phyloP scores from a whole-genome alignment of 2,797 vertebrate species.

The Cheirogaleus major region DNA sequence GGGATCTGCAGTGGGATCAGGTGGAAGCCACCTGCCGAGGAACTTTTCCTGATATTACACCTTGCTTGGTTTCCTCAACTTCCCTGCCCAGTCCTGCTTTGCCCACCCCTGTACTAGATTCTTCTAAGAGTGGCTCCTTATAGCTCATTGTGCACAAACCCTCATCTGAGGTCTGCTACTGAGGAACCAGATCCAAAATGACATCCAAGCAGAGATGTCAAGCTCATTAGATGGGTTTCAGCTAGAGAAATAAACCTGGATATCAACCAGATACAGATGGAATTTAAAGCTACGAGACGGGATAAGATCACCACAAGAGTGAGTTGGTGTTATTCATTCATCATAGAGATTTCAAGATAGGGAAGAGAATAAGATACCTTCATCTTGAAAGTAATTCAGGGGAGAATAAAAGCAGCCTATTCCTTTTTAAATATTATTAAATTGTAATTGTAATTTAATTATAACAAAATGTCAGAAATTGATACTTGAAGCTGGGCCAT shows the following conservation, averaged over 20 bases:
- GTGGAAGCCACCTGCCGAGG: background rate
- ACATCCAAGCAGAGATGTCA: background rate
- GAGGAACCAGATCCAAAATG: background rate
- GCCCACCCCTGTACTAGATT: background rate
- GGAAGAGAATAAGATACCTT: background rate
- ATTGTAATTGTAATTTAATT: background rate
- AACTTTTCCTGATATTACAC: background rate
- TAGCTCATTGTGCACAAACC: background rate
- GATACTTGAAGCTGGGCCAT: background rate
- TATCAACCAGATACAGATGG: background rate
- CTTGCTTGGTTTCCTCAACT: background rate
- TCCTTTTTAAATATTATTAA: background rate
- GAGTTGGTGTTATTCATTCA: background rate
- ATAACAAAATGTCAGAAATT: background rate
- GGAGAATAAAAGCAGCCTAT: background rate
- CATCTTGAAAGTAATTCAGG: background rate
- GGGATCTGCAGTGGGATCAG: background rate
- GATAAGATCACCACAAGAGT: background rate
- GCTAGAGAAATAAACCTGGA: background rate
- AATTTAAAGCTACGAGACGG: background rate
- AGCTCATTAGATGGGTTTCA: background rate
- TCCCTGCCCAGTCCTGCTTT: background rate
- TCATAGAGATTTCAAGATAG: background rate
- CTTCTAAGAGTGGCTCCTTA: background rate
- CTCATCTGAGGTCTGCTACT: background rate